Percentiles rank a stretch among this genome's conserved stretches.
Evolutionary conservation across 2,113 vertebrate genomes (phyloP).

Genomic region (Bos javanicus): DNA sequence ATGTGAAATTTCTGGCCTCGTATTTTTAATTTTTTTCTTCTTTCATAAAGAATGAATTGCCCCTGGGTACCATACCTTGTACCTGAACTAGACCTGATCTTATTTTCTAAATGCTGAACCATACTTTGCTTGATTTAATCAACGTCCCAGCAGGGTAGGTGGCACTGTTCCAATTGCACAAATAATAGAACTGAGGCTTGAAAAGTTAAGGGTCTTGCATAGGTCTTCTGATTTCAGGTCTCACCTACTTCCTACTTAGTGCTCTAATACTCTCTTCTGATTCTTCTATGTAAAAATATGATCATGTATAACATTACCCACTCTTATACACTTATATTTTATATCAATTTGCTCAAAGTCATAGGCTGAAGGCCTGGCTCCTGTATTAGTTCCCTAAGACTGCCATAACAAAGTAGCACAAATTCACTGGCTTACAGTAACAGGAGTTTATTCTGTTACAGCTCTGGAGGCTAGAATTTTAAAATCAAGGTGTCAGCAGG

Average conservation of each 20-base stretch:
- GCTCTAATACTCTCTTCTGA: neutral
- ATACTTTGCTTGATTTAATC: neutral
- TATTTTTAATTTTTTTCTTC: neutral
- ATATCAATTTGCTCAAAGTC: neutral
- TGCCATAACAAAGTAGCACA: neutral
- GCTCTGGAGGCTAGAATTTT: neutral
- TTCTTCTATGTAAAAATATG: neutral
- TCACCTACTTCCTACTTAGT: neutral
- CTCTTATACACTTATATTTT: neutral
- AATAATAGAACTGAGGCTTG: neutral
- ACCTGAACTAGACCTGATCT: neutral
- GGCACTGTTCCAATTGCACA: neutral
- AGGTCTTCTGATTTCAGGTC: neutral
- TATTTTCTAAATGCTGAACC: neutral
- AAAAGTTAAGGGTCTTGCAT: neutral
- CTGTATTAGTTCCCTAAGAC: neutral
- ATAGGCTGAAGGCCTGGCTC: neutral
- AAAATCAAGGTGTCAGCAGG: neutral
- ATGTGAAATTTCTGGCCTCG: neutral
- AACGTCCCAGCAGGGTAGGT: too few species aligned
- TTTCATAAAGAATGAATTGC: neutral
- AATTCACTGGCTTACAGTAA: neutral
- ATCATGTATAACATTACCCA: neutral
- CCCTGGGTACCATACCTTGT: neutral
- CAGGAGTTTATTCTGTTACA: neutral